Percentiles rank a stretch among this genome's conserved stretches.
Conservation (phyloP, 2,888 invertebrate species). For the Galerucella pusilla region DNA sequence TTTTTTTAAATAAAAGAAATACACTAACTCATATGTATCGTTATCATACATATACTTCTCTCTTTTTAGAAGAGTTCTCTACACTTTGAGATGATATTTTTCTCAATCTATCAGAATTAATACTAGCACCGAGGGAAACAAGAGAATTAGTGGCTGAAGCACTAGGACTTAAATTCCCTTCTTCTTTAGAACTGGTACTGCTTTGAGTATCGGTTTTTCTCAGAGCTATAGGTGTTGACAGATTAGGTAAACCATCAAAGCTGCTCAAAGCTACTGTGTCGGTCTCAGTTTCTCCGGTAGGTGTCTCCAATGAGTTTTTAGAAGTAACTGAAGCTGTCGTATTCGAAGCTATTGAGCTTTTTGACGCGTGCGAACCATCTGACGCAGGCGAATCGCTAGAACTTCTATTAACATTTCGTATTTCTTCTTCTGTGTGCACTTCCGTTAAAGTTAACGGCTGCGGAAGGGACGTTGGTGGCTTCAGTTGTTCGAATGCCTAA, state of each 20-base stretch:
- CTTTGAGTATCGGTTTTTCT: constrained; percentile 15
- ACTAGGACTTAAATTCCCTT: constrained; percentile 46
- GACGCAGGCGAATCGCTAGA: constrained; percentile 61
- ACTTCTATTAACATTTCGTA: constrained; percentile 51
- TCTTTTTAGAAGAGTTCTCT: constrained; percentile 61
- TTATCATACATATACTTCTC: constrained; percentile 70
- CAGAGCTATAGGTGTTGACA: constrained; percentile 23
- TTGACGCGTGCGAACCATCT: constrained; percentile 58
- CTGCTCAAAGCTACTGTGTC: constrained; percentile 27
- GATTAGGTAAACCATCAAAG: constrained; percentile 23
- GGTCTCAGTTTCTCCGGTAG: constrained; percentile 38
- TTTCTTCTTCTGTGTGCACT: constrained; percentile 53
- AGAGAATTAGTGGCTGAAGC: constrained; percentile 54
- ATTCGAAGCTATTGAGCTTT: constrained; percentile 61
- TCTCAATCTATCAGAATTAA: constrained; percentile 58
- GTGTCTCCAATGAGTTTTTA: constrained; percentile 50
- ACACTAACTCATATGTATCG: not conserved
- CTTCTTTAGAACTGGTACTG: constrained; percentile 3
- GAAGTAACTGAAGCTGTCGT: constrained; percentile 58
- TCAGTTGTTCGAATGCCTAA: constrained; percentile 52
- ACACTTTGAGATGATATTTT: constrained; percentile 66
- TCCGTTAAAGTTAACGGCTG: constrained; percentile 53
- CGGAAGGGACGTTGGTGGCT: constrained; percentile 33
- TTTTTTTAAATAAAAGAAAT: not conserved
- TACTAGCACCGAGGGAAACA: constrained; percentile 45